A percentile compares a stretch with the other conserved stretches of the same genome.
These are phyloP conservation scores for Zaprionus taronus DNA, from an alignment of 1,140 invertebrate species.

Conservation along the genomic window DNA sequence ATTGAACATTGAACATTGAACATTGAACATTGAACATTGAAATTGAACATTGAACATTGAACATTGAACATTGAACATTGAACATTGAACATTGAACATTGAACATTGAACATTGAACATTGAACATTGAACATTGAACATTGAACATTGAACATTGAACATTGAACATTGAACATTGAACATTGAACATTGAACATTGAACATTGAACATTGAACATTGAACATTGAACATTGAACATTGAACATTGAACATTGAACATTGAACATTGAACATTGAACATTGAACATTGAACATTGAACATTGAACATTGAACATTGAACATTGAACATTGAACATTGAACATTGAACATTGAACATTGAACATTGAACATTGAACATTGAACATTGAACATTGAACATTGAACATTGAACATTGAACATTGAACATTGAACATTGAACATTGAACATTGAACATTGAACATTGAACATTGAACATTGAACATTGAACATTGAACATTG, in stretches of 20 bases:
- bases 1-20: neutral
- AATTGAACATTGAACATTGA: neutral
- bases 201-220: neutral
- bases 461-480: conserved; percentile 7
- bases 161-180: neutral
- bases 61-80: neutral
- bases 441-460: neutral
- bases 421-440: neutral
- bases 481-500: neutral
- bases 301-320: conserved; percentile 2
- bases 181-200: conserved; percentile 5
- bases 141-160: neutral
- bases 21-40: conserved; percentile 1
- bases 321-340: neutral
- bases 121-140: neutral
- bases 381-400: neutral
- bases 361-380: neutral
- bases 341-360: neutral
- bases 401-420: neutral
- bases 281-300: neutral
- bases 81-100: neutral
- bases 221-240: neutral
- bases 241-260: conserved; percentile 7
- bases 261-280: neutral
- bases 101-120: neutral